These are phyloP conservation scores for Cryptus armator DNA, from an alignment of 2,888 invertebrate genomes.

Conservation along the genomic window DNA sequence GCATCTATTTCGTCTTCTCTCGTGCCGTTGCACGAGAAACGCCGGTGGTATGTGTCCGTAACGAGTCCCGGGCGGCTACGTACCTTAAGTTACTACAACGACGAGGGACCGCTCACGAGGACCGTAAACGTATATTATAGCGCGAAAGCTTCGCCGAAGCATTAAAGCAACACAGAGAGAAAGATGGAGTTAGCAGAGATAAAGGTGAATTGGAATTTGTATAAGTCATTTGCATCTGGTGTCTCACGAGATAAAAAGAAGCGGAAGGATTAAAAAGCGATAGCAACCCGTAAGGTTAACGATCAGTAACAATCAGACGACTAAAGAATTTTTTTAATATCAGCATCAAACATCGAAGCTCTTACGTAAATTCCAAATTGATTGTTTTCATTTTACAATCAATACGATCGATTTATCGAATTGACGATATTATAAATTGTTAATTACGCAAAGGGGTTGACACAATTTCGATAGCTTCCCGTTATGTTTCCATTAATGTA, in stretches of 20 bases:
- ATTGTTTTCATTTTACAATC: too few species aligned
- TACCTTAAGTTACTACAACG: conserved; percentile 55
- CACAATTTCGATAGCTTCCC: not conserved
- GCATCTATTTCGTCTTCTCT: conserved; percentile 47
- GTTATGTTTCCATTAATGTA: conserved; percentile 20
- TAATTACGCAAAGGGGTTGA: too few species aligned
- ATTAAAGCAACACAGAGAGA: conserved; percentile 16
- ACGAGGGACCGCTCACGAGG: conserved; percentile 30
- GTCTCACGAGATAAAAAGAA: conserved; percentile 45
- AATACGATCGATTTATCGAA: too few species aligned
- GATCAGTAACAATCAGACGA: not conserved
- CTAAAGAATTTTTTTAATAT: not conserved
- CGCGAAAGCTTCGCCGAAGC: not conserved
- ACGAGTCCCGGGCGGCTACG: conserved; percentile 65
- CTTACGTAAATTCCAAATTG: too few species aligned
- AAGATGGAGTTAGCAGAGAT: conserved; percentile 44
- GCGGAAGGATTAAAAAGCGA: conserved; percentile 39
- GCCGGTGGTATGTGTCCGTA: conserved; percentile 61
- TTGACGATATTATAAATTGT: too few species aligned
- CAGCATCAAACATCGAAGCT: too few species aligned
- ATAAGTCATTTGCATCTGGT: conserved; percentile 62
- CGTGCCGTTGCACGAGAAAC: conserved; percentile 43
- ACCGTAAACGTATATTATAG: conserved; percentile 30
- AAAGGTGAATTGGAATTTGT: conserved; percentile 57
- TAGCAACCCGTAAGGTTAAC: not conserved